phyloP scores from a whole-genome alignment of 2,888 invertebrate species.

The Pasiphila rectangulata region DNA sequence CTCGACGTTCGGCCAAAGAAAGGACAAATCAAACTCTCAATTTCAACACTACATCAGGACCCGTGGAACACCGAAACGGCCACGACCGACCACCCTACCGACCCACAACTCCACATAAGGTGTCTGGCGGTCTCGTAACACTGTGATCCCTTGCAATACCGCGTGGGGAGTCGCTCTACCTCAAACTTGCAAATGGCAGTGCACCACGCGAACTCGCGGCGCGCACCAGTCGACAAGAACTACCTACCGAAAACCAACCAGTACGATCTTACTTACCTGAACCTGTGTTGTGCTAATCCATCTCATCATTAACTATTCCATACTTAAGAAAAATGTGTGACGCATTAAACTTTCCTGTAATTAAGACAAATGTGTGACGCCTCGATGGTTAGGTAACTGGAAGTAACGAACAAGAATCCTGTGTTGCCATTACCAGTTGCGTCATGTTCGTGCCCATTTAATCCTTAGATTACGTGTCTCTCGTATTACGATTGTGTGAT shows the following conservation, averaged over 20 bases:
- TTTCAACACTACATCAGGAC: constrained; percentile 2
- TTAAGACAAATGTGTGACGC: constrained; percentile 18
- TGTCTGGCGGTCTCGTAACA: constrained; percentile 56
- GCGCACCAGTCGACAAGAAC: constrained; percentile 56
- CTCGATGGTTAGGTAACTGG: constrained; percentile 54
- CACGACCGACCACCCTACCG: constrained; percentile 40
- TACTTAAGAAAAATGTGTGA: too few relatives aligned
- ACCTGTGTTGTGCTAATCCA: constrained; percentile 14
- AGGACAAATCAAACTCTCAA: not conserved
- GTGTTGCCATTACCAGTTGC: constrained; percentile 26
- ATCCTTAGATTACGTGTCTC: constrained; percentile 34
- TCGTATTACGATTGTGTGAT: constrained; percentile 30
- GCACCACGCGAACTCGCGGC: constrained; percentile 66
- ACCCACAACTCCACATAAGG: constrained; percentile 64
- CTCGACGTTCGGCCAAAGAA: not conserved
- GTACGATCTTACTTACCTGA: constrained; percentile 34
- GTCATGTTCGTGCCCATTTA: constrained; percentile 25
- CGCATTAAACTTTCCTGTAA: too few relatives aligned
- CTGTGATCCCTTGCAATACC: constrained; percentile 48
- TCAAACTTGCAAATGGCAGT: constrained; percentile 55
- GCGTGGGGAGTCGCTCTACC: constrained; percentile 48
- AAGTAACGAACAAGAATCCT: constrained; percentile 51
- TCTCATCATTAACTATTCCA: too few relatives aligned
- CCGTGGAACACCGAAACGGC: constrained; percentile 33
- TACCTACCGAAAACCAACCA: constrained; percentile 31